These are phyloP conservation scores for Rosalia funebris DNA, from an alignment of 2,888 invertebrate genomes.

Conservation along the genomic window DNA sequence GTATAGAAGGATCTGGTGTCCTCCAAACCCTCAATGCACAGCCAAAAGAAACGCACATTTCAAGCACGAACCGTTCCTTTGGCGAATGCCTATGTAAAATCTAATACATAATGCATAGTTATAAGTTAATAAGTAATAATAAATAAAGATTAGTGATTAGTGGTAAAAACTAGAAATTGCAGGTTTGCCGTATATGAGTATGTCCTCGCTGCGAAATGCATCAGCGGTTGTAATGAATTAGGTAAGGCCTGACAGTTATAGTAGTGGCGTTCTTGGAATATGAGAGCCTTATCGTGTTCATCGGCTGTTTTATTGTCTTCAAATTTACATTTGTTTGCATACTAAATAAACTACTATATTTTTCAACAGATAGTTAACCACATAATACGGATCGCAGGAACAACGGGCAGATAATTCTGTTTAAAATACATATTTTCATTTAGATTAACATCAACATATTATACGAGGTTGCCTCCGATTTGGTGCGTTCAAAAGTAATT, in stretches of 20 bases:
- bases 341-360: slow-evolving; percentile 33
- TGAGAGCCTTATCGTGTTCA: slow-evolving; percentile 55
- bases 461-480: no score
- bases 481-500: no score
- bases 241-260: slow-evolving; percentile 57
- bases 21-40: no score
- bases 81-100: slow-evolving; percentile 12
- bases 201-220: slow-evolving; percentile 54
- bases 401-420: no score
- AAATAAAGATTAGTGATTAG: slow-evolving; percentile 42
- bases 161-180: slow-evolving; percentile 54
- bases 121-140: slow-evolving; percentile 35
- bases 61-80: slow-evolving; percentile 6
- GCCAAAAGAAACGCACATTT: background rate
- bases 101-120: slow-evolving; percentile 32
- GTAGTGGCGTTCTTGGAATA: slow-evolving; percentile 56
- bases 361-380: slow-evolving; percentile 20
- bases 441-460: no score
- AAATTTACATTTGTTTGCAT: slow-evolving; percentile 54
- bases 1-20: no score
- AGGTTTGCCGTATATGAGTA: slow-evolving; percentile 54
- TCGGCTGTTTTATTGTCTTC: slow-evolving; percentile 53
- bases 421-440: no score
- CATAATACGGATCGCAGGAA: no score
- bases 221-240: slow-evolving; percentile 61